Evolutionary conservation across 2,888 invertebrate species (phyloP).

Genomic region (Scelioninae gen. 2): DNA sequence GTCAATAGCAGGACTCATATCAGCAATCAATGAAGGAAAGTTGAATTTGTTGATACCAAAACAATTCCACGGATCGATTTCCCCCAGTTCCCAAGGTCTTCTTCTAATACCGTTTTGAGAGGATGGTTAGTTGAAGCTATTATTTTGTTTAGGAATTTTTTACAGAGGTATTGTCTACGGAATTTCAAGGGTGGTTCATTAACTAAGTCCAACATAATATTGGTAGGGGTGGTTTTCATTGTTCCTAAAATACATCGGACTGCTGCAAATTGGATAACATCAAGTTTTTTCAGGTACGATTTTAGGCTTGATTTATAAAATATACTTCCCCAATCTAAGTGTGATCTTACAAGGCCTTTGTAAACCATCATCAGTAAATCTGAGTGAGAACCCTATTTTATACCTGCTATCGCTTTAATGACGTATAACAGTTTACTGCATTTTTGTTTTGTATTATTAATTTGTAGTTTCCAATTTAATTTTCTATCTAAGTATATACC

Average conservation of each 20-base stretch:
- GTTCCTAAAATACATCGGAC: neutral
- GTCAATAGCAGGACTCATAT: no score
- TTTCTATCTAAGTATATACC: neutral
- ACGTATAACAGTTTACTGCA: neutral
- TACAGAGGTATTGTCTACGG: neutral
- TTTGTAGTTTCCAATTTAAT: neutral
- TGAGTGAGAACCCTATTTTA: neutral
- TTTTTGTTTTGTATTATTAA: neutral
- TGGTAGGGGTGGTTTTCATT: neutral
- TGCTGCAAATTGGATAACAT: neutral
- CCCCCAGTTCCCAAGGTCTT: no score
- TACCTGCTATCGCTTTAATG: neutral
- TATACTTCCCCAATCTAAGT: conserved; percentile 1
- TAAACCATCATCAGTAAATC: neutral
- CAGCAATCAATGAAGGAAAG: no score
- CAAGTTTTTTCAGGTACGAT: neutral
- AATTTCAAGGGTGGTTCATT: neutral
- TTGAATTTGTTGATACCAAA: no score
- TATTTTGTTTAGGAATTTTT: neutral
- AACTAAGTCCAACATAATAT: conserved; percentile 6
- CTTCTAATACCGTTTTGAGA: neutral
- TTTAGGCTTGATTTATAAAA: neutral
- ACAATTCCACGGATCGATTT: no score
- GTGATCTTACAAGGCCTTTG: neutral
- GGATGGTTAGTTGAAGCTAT: neutral